Evolutionary conservation across 1,140 invertebrate genomes (phyloP).

Genomic region (Listronotus bonariensis): DNA sequence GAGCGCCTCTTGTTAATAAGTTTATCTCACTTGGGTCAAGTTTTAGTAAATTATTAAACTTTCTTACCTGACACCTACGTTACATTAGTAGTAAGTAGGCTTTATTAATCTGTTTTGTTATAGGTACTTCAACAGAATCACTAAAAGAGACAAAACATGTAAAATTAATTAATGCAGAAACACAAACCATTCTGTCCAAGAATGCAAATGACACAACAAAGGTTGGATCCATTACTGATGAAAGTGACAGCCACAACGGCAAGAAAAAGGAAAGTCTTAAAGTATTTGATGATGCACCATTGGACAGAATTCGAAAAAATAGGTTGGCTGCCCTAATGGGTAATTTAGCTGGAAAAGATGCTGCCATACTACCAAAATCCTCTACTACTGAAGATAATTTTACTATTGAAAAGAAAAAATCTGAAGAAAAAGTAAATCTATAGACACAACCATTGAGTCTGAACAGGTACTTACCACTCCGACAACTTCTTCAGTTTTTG

Average conservation of each 20-base stretch:
- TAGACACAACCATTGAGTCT: no score
- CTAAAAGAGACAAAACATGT: conserved; percentile 34
- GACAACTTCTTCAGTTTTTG: no score
- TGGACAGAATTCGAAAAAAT: conserved; percentile 45
- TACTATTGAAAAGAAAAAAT: neutral
- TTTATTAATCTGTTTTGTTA: conserved; percentile 1
- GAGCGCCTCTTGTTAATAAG: no score
- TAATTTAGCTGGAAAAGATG: conserved; percentile 41
- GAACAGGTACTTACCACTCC: no score
- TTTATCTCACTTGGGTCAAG: no score
- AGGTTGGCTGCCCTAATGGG: conserved; percentile 43
- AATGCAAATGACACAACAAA: conserved; percentile 21
- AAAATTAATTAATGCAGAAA: conserved; percentile 43
- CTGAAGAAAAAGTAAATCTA: neutral
- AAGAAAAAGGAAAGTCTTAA: conserved; percentile 30
- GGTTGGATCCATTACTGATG: neutral
- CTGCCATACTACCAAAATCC: conserved; percentile 7
- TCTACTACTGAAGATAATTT: conserved; percentile 2
- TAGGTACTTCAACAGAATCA: conserved; percentile 38
- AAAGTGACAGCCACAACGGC: conserved; percentile 11
- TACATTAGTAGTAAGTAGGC: no score
- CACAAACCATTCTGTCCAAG: conserved; percentile 39
- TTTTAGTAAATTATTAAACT: no score
- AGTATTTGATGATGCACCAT: conserved; percentile 46
- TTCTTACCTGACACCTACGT: no score